A percentile compares a stretch with the other conserved stretches of the same genome.
phyloP scores from a whole-genome alignment of 2,888 invertebrate genomes.

The Anodontia alba region DNA sequence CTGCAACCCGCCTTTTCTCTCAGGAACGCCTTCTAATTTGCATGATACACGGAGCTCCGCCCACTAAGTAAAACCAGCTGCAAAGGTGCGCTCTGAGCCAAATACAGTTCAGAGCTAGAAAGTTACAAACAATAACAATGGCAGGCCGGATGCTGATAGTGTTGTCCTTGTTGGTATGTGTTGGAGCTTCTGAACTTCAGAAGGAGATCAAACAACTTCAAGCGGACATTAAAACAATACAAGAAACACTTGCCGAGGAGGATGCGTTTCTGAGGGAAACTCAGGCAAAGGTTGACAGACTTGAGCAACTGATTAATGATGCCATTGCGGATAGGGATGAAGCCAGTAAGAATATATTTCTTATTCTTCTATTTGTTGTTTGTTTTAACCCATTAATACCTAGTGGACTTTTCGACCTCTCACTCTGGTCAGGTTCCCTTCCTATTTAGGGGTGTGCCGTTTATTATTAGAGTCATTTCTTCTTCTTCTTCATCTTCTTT shows the following conservation, averaged over 20 bases:
- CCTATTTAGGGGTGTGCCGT: too few relatives aligned
- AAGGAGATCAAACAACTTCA: constrained; percentile 33
- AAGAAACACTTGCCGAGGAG: constrained; percentile 39
- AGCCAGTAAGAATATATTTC: constrained; percentile 37
- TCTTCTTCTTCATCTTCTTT: too few relatives aligned
- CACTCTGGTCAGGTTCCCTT: too few relatives aligned
- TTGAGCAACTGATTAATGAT: constrained; percentile 32
- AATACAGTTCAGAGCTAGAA: background rate
- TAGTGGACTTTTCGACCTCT: too few relatives aligned
- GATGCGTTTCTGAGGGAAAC: constrained; percentile 36
- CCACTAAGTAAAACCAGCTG: constrained; percentile 1
- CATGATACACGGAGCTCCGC: background rate
- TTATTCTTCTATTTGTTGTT: background rate
- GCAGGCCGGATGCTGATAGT: constrained; percentile 34
- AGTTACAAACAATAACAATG: constrained; percentile 22
- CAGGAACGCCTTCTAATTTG: background rate
- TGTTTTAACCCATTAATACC: too few relatives aligned
- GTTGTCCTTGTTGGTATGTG: constrained; percentile 28
- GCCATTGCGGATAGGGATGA: constrained; percentile 30
- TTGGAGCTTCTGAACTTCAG: constrained; percentile 34
- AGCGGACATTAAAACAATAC: constrained; percentile 39
- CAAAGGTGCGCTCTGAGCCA: background rate
- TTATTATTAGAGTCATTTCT: too few relatives aligned
- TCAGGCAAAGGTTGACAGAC: constrained; percentile 19
- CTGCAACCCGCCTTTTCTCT: too few relatives aligned